Evolutionary conservation across 2,888 invertebrate genomes (phyloP).

Genomic region (Ditylenchus weischeri): DNA sequence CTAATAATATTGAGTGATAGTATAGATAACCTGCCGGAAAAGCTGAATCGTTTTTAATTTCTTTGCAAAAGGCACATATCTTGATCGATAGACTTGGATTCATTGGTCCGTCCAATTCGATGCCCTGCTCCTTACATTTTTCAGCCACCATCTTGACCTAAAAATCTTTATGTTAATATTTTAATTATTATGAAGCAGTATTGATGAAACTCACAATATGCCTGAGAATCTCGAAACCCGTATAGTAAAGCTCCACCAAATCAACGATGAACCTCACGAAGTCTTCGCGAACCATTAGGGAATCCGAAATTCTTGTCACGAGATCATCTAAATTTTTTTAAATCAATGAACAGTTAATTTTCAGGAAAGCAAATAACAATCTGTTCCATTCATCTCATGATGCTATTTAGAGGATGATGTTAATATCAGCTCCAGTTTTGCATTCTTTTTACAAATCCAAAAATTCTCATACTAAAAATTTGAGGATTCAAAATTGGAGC

Average conservation of each 20-base stretch:
- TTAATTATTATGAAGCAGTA: too few species aligned
- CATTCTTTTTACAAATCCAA: too few species aligned
- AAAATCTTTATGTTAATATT: background rate
- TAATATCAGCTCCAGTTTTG: too few species aligned
- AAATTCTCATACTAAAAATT: too few species aligned
- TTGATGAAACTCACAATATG: conserved; percentile 13
- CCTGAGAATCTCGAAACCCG: conserved; percentile 10
- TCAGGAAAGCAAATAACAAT: background rate
- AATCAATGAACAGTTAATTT: background rate
- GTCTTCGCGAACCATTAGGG: background rate
- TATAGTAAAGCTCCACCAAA: conserved; percentile 20
- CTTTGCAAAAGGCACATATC: conserved; percentile 15
- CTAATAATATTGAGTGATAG: background rate
- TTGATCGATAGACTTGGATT: background rate
- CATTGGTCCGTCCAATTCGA: background rate
- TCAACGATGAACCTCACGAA: conserved; percentile 20
- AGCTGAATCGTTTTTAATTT: conserved; percentile 9
- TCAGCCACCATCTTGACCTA: conserved; percentile 19
- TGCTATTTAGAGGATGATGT: too few species aligned
- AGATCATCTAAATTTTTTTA: background rate
- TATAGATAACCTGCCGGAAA: background rate
- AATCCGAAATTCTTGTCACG: too few species aligned
- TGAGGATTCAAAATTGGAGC: too few species aligned
- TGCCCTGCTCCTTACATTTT: conserved; percentile 8
- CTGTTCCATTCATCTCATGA: too few species aligned